phyloP scores from a whole-genome alignment of 2,888 invertebrate species.

The Tinea trinotella region DNA sequence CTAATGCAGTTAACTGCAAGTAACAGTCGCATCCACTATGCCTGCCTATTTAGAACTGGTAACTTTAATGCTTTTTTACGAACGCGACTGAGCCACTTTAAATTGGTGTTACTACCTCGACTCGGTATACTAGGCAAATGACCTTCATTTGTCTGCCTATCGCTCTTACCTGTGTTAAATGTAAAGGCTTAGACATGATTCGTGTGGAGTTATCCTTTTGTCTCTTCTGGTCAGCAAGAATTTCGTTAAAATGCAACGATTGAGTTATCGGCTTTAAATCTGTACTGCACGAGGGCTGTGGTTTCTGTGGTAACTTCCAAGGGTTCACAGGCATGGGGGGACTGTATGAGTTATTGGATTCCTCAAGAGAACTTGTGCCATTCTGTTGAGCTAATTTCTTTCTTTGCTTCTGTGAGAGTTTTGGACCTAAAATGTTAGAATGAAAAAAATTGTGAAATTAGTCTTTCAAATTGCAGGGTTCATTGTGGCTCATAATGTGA shows the following conservation, averaged over 20 bases:
- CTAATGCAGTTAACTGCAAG: too few species aligned
- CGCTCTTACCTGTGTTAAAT: conserved; percentile 84
- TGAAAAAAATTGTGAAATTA: too few species aligned
- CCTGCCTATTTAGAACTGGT: too few species aligned
- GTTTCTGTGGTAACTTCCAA: conserved; percentile 48
- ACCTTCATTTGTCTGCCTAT: too few species aligned
- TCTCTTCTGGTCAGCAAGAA: conserved; percentile 81
- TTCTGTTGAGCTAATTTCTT: conserved; percentile 71
- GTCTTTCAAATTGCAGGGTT: too few species aligned
- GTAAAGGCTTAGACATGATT: conserved; percentile 80
- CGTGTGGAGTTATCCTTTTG: conserved; percentile 80
- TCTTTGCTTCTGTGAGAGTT: conserved; percentile 76
- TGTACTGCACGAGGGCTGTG: conserved; percentile 37
- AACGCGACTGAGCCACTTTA: too few species aligned
- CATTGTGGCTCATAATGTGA: too few species aligned
- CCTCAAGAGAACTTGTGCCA: conserved; percentile 35
- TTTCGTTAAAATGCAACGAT: conserved; percentile 60
- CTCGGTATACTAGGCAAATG: too few species aligned
- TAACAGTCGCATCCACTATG: too few species aligned
- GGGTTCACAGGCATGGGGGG: conserved; percentile 55
- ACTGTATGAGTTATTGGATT: conserved; percentile 22
- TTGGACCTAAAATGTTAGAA: too few species aligned
- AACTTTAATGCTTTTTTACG: too few species aligned
- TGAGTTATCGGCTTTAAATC: conserved; percentile 52
- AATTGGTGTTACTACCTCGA: too few species aligned